Evolutionary conservation across 2,113 vertebrate species (phyloP).

Genomic region (Tauraco erythrolophus): DNA sequence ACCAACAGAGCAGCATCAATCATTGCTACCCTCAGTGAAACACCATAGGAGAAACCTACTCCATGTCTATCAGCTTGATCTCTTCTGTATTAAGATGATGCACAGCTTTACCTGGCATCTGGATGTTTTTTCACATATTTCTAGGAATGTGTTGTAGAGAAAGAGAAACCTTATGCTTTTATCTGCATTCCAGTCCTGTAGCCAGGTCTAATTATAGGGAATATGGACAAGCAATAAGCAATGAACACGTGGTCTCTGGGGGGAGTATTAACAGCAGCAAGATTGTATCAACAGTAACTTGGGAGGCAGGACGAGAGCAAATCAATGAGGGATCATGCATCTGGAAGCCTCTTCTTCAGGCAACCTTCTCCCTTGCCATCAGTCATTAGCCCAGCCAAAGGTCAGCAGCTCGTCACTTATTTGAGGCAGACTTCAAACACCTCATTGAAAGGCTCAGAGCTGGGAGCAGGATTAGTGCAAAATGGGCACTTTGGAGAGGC

Average conservation of each 20-base stretch:
- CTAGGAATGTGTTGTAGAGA: neutral
- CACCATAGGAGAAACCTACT: neutral
- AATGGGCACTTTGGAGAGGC: neutral
- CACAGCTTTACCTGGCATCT: neutral
- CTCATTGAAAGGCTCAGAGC: neutral
- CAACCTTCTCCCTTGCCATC: neutral
- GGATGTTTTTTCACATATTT: neutral
- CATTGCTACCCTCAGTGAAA: neutral
- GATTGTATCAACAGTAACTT: neutral
- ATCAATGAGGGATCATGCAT: neutral
- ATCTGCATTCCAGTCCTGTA: neutral
- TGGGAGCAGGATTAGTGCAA: neutral
- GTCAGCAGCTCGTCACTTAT: neutral
- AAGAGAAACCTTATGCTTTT: neutral
- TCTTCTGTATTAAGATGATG: neutral
- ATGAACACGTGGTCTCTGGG: accelerated
- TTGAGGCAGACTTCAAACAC: neutral
- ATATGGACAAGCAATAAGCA: neutral
- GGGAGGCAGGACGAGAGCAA: neutral
- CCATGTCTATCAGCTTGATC: neutral
- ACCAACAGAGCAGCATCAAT: neutral
- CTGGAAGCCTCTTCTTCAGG: neutral
- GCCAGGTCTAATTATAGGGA: neutral
- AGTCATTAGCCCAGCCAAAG: neutral
- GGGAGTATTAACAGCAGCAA: neutral